Evolutionary conservation across 2,113 vertebrate species (phyloP), one percentile per base, ranked within the genome.

Genomic region (Thunnus maccoyii): DNA sequence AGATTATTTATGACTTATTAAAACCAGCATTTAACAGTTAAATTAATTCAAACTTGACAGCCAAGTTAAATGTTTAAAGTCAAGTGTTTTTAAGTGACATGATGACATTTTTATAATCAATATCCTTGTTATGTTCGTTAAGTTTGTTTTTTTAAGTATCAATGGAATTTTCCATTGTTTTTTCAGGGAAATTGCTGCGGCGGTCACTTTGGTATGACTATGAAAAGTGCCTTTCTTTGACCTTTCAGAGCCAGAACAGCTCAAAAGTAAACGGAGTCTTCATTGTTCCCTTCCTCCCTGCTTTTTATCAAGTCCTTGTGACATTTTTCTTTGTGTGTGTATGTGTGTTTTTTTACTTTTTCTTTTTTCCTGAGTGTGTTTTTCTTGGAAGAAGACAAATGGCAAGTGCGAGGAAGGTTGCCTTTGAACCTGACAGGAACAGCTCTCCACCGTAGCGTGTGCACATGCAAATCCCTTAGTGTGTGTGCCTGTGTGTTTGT

Each of bases 281-380:
- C 79, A 83, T 89, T 91, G 85, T 92, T 89, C 84, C 66, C 44
- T 86, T 87, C 80, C 79, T 84, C 86, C 81, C 86, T 90, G 87
- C 80, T 87, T 93, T 92, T 92, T 93, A 89, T 93, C 89, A 91
- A 84, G 72, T 87, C 75, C 67, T 57, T 84, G 80, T 82, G 91
- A 85, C 78, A 77, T 89, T 76, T 87, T 85, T 89, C 85, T 87
- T 92, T 90, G 76, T 85, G 52, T 72, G 72, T 84, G 61, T 44
- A 17, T 76, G 68, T 78, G 68, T 85, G 54, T 48, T 76, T 82
- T 82, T 77, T 78, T 12, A 56, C 52, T 67, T 78, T 72, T 48
- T 41, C 56, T 78, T 80, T 68, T 64, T 66, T 65, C 69, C 78
- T 79, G 52, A 82, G 80, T 86, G 58, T 92, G 83, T 88, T 91